A percentile compares a stretch with the other conserved stretches of the same genome.
phyloP scores from a whole-genome alignment of 2,797 vertebrate species.

The Cryptoblepharus egeriae region DNA sequence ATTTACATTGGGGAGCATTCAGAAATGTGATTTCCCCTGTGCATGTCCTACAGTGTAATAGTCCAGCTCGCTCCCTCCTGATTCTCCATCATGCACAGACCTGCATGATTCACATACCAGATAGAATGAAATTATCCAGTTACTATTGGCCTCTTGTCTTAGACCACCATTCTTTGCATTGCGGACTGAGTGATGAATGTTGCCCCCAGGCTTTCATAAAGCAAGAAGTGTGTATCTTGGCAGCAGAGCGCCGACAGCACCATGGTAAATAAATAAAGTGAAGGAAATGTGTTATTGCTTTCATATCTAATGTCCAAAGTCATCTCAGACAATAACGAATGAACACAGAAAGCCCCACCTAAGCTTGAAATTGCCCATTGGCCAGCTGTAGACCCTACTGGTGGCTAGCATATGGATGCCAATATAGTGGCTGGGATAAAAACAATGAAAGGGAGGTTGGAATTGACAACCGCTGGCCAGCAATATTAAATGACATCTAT shows the following conservation, averaged over 20 bases:
- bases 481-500: too few relatives aligned
- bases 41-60: too few relatives aligned
- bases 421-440: not conserved
- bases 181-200: not conserved
- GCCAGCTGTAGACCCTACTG: not conserved
- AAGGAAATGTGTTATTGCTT: slow-evolving; percentile 32
- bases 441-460: not conserved
- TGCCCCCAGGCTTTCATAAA: slow-evolving; percentile 24
- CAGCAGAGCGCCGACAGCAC: slow-evolving; percentile 10
- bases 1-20: too few relatives aligned
- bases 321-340: not conserved
- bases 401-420: not conserved
- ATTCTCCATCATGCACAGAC: not conserved
- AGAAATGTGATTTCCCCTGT: too few relatives aligned
- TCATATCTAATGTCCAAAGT: slow-evolving; percentile 27
- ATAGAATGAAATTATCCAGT: not conserved
- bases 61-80: not conserved
- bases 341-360: not conserved
- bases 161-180: slow-evolving; percentile 10
- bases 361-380: not conserved
- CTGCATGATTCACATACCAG: not conserved
- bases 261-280: slow-evolving; percentile 40
- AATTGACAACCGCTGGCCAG: not conserved
- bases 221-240: not conserved
- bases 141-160: not conserved